Conservation (phyloP, 2,797 vertebrate genomes). For the Hirundo rustica region DNA sequence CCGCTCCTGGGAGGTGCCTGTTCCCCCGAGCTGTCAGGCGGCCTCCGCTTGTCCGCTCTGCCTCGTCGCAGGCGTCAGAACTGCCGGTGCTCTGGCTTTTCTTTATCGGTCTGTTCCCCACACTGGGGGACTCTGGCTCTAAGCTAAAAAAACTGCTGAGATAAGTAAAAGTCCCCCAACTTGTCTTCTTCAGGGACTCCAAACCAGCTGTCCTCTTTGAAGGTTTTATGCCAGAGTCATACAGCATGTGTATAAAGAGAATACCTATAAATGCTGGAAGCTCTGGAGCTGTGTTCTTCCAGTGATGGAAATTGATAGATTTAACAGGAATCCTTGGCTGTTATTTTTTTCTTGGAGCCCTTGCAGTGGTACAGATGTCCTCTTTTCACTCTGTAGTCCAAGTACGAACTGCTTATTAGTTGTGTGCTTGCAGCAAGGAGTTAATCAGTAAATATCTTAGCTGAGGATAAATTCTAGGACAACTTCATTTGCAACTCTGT, state of each 20-base stretch:
- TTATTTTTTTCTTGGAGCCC: not conserved
- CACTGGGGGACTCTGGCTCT: rapidly evolving
- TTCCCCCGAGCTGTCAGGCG: not conserved
- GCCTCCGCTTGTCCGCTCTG: rapidly evolving
- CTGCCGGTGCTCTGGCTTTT: not conserved
- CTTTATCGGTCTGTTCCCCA: not conserved
- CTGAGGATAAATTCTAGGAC: not conserved
- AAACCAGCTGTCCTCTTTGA: not conserved
- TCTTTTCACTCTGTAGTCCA: not conserved
- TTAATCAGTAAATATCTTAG: not conserved
- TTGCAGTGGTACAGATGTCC: not conserved
- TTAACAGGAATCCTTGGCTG: not conserved
- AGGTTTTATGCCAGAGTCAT: rapidly evolving
- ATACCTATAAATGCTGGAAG: not conserved
- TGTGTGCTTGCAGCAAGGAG: rapidly evolving
- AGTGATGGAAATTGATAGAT: not conserved
- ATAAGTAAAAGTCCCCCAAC: rapidly evolving
- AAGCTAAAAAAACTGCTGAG: rapidly evolving
- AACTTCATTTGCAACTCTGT: not conserved
- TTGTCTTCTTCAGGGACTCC: not conserved
- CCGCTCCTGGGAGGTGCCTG: not conserved
- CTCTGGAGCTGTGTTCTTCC: not conserved
- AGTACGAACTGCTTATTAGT: not conserved
- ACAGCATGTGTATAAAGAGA: not conserved
- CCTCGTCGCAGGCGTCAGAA: rapidly evolving